Base-by-base conservation (phyloP, 2,888 invertebrate genomes). In the Bedellia somnulentella region DNA sequence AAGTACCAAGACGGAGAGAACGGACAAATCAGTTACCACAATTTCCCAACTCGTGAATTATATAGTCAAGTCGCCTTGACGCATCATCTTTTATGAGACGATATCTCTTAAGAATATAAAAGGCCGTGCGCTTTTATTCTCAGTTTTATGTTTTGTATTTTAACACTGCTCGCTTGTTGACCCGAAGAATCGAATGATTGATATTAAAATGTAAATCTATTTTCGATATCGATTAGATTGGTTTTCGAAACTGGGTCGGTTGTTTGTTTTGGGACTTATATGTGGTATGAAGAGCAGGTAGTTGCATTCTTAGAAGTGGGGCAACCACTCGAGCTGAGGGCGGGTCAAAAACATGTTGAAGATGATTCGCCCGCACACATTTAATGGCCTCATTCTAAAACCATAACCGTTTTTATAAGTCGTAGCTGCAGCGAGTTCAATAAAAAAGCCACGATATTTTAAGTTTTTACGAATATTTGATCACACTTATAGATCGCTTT, bases 251-350 rank as follows among this genome's bases (percentile, higher is more conserved):
- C 48, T 49, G 44, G 52, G 59, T 56, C 49, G 64, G 51, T 48
- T 53, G 57, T 57, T 59, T 59, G 56, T 54, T 45, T n/a, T 46
- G 49, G 48, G 46, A 50, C 53, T 56, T 58, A 62, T 63, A 57
- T 57, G 39, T 26, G 41, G 49, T 57, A 58, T 58, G 62, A 67
- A 66, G 59, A 64, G 59, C 73, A 73, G 73, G 73, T 71, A 73
- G 71, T 57, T 56, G 54, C 52, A 56, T 70, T 68, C 70, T 51
- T 53, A 55, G 64, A 62, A 67, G 42, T 44, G 51, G 16, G 30
- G 44, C 43, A 46, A 47, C 51, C 53, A 53, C 57, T 60, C n/a
- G n/a, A n/a, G n/a, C n/a, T 46, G 55, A 59, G 49, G 22, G 11
- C 31, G 22, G 27, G 11, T 27, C 29, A 15, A 5, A 45, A n/a